Percentiles rank a stretch among this genome's conserved stretches.
phyloP scores from a whole-genome alignment of 2,113 vertebrate genomes.

The Beaufortia kweichowensis region DNA sequence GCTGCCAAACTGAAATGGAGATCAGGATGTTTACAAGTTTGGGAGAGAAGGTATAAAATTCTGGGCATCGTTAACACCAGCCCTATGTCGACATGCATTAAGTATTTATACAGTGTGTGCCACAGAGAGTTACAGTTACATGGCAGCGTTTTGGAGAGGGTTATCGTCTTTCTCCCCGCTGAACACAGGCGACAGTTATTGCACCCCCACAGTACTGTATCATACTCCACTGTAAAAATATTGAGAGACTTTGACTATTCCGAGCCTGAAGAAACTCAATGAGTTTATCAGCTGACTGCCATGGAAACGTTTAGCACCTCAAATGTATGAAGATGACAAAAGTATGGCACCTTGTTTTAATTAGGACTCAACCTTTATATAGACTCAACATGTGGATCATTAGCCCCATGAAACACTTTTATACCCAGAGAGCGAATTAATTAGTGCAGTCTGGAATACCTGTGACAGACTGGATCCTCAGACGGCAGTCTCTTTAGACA shows the following conservation, averaged over 20 bases:
- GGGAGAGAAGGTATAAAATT: slow-evolving; percentile 70
- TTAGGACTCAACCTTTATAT: slow-evolving; percentile 60
- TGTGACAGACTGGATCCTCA: slow-evolving; percentile 33
- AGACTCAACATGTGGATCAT: slow-evolving; percentile 57
- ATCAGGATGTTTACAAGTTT: slow-evolving; percentile 65
- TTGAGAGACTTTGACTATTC: neutral
- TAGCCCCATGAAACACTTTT: slow-evolving; percentile 54
- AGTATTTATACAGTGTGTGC: slow-evolving; percentile 78
- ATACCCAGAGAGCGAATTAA: slow-evolving; percentile 58
- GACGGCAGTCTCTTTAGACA: slow-evolving; percentile 25
- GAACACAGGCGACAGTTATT: slow-evolving; percentile 56
- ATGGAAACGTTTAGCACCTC: slow-evolving; percentile 48
- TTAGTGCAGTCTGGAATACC: slow-evolving; percentile 57
- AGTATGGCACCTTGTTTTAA: slow-evolving; percentile 55
- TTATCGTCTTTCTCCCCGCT: slow-evolving; percentile 75
- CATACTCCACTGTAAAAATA: neutral
- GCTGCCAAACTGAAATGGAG: slow-evolving; percentile 68
- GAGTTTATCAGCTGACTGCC: slow-evolving; percentile 29
- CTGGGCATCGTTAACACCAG: slow-evolving; percentile 74
- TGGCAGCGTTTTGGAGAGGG: slow-evolving; percentile 68
- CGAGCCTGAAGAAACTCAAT: neutral
- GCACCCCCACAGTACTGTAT: slow-evolving; percentile 39
- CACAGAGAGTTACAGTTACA: slow-evolving; percentile 79
- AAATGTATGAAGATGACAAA: slow-evolving; percentile 44
- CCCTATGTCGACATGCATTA: slow-evolving; percentile 74